A percentile compares a stretch with the other conserved stretches of the same genome.
These are phyloP conservation scores for Drosophila burlai DNA, from an alignment of 1,140 invertebrate genomes.

Conservation along the genomic window DNA sequence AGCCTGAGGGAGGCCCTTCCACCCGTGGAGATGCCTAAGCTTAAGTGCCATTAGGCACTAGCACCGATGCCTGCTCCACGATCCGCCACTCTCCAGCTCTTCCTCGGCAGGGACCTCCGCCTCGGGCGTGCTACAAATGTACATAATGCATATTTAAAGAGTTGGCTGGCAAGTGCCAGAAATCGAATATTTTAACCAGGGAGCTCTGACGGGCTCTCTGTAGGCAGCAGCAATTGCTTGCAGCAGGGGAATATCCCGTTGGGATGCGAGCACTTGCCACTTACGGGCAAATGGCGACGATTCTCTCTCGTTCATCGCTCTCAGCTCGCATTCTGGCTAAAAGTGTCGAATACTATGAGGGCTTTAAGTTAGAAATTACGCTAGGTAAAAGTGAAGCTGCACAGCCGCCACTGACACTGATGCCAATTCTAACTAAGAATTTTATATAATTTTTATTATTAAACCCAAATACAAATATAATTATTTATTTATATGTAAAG, in stretches of 20 bases:
- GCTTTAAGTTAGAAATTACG: constrained; percentile 6
- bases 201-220: constrained; percentile 38
- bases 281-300: constrained; percentile 41
- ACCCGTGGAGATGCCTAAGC: constrained; percentile 67
- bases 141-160: constrained; percentile 82
- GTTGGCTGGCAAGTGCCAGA: constrained; percentile 78
- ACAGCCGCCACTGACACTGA: neutral
- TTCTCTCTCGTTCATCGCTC: constrained; percentile 16
- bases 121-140: constrained; percentile 63
- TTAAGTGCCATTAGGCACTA: constrained; percentile 81
- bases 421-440: neutral
- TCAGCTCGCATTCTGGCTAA: constrained; percentile 8
- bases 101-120: constrained; percentile 7
- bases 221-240: constrained; percentile 40
- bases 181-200: constrained; percentile 79
- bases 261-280: constrained; percentile 37
- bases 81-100: neutral
- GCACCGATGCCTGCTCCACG: constrained; percentile 39
- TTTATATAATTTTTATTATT: neutral
- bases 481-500: neutral
- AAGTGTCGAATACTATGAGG: constrained; percentile 7
- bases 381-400: neutral
- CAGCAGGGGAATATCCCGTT: constrained; percentile 32
- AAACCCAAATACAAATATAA: no score
- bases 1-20: constrained; percentile 4